Base-by-base conservation (phyloP, 2,113 vertebrate species). In the Syrrhaptes paradoxus region DNA sequence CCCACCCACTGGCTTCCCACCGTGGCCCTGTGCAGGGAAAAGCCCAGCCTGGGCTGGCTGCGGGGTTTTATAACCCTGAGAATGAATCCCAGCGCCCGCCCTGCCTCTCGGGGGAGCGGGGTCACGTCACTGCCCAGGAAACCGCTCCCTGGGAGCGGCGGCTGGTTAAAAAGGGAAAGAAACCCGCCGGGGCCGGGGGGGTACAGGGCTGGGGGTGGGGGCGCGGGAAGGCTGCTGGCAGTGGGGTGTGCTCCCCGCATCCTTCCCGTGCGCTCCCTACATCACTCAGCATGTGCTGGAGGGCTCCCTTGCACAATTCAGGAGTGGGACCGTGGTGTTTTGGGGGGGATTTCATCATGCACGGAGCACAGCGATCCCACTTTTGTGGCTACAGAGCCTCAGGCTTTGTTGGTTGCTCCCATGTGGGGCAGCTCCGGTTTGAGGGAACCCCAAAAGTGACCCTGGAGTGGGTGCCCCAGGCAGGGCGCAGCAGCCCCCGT, bases 11-110 rank as follows among this genome's bases (percentile, higher is more conserved):
- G 16, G 6, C 41, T 96, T 96, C 85, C 72, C 91, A 95, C 85
- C 55, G 4, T 11, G 55, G 82, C 14, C 63, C 55, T 3, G 9
- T 12, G 31, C 78, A 72, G n/a, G 76, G n/a, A 85, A 85, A 89
- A 92, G 31, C 32, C 26, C 55, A 87, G 28, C 73, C 76, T 4
- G 65, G 48, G 68, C 7, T 0, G 20, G 34, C 91, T 57, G 43
- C 12, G 5, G 36, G 71, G 73, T 96, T 97, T 97, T 92, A 89
- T 80, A 87, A 72, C 45, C 48, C 85, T 90, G 95, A 96, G 95
- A 97, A 95, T 75, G 89, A 91, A 85, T 93, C 73, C 82, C 48
- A 58, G 82, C 1, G 0, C 52, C 1, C 2, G 80, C 72, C 17
- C 26, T 70, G 77, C 45, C 68, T 93, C 90, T 96, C 59, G 2